Base-by-base conservation (phyloP, 2,113 vertebrate species). In the Chloebia gouldiae region DNA sequence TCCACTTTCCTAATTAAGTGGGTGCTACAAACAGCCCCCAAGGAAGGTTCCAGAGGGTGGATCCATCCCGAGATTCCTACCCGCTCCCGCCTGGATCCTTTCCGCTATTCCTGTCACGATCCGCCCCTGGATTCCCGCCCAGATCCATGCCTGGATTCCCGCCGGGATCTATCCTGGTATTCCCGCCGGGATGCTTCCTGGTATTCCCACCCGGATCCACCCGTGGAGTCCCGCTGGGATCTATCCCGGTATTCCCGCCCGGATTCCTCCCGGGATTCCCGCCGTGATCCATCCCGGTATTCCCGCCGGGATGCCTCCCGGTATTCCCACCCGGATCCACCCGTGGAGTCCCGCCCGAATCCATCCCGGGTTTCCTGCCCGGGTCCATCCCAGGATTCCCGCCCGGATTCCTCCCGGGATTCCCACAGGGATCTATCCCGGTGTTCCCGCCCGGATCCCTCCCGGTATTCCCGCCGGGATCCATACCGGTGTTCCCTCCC, bases 91-190 rank as follows among this genome's bases (percentile, higher is more conserved):
- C 4, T 0, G 15, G 24, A n/a, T 56, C 7, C 39, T 3, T 14
- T 3, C 17, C 13, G 11, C 2, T 4, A 10, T 45, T 30, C 25
- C 51, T 4, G 1, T 25, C 7, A 0, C 4, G 31, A 16, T 21
- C 4, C 1, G 4, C 9, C 2, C 25, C 15, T 1, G 16, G 0
- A 10, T 30, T 24, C 9, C 11, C 0, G 0, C 22, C 24, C 3
- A 3, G 44, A 31, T 19, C 13, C 1, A 4, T 2, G 7, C 20
- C 45, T 2, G 9, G 0, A 9, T 20, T 15, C 7, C 10, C 2
- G 1, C 10, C 27, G 10, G 13, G 37, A 24, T 19, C 11, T 0
- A 4, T 8, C 11, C 24, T 31, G 3, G 5, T 1, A 4, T 56
- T 19, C 23, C 40, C 2, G 2, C 9, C 5, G 1, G 13, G 13